A percentile compares a stretch with the other conserved stretches of the same genome.
Evolutionary conservation across 2,888 invertebrate species (phyloP).

Genomic region (Lasioglossum leucozonium): DNA sequence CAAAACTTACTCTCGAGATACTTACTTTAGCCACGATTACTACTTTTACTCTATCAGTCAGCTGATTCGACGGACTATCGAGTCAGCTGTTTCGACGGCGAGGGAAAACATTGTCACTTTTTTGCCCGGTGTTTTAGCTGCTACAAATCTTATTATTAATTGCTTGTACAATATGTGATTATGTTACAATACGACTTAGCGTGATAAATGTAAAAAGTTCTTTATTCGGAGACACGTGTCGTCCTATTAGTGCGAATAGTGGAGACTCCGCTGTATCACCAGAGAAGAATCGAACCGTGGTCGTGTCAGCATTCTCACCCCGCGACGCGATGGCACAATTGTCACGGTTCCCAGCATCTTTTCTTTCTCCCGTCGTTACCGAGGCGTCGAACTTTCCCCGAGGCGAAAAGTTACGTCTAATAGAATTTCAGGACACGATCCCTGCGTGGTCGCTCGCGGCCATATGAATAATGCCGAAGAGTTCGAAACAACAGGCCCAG

Average conservation of each 20-base stretch:
- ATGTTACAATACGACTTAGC: no score
- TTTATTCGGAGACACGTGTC: neutral
- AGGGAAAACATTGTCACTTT: no score
- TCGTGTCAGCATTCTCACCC: neutral
- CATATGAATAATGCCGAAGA: constrained; percentile 26
- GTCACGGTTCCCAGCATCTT: neutral
- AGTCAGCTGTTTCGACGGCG: no score
- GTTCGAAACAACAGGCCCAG: constrained; percentile 19
- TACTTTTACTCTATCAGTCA: neutral
- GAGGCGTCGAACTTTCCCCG: constrained; percentile 20
- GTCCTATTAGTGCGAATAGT: neutral
- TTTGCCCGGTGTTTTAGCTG: no score
- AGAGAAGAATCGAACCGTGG: neutral
- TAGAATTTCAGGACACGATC: constrained; percentile 11
- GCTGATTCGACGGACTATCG: no score
- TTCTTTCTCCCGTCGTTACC: neutral
- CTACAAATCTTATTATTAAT: no score
- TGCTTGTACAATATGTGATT: no score
- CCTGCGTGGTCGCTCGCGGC: neutral
- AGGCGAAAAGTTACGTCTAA: constrained; percentile 14
- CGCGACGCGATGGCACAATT: neutral
- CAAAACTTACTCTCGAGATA: neutral
- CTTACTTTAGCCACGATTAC: neutral
- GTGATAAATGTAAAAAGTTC: neutral
- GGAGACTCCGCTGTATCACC: neutral